Percentiles rank a stretch among this genome's conserved stretches.
Evolutionary conservation across 2,113 vertebrate genomes (phyloP).

Genomic region (Aramus guarauna): DNA sequence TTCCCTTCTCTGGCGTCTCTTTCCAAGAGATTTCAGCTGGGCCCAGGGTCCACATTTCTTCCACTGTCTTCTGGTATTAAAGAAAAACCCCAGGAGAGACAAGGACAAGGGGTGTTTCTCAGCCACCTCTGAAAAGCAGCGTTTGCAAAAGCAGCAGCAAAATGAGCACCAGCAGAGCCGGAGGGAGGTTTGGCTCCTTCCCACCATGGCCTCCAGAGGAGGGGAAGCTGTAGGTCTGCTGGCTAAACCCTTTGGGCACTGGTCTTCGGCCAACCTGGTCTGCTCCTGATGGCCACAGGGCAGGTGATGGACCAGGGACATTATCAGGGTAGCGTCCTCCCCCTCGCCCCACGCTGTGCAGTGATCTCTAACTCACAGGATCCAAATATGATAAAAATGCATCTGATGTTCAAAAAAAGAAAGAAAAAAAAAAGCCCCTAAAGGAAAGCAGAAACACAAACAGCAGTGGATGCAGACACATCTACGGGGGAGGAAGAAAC

Average conservation of each 20-base stretch:
- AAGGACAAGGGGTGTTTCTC: neutral
- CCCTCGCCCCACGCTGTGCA: neutral
- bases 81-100: neutral
- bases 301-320: neutral
- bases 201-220: neutral
- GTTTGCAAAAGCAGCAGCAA: neutral
- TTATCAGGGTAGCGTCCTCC: fast-evolving
- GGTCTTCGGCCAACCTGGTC: neutral
- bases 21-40: neutral
- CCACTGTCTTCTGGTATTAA: neutral
- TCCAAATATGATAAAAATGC: neutral
- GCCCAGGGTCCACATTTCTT: neutral
- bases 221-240: neutral
- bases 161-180: neutral
- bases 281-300: fast-evolving
- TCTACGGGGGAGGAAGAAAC: neutral
- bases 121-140: neutral
- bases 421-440: neutral
- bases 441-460: neutral
- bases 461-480: neutral
- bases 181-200: neutral
- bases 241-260: neutral
- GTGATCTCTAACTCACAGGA: neutral
- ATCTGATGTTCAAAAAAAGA: neutral
- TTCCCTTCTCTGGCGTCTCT: neutral